These are phyloP conservation scores for Pemphredon lugubris DNA, from an alignment of 2,888 invertebrate genomes.

Conservation along the genomic window DNA sequence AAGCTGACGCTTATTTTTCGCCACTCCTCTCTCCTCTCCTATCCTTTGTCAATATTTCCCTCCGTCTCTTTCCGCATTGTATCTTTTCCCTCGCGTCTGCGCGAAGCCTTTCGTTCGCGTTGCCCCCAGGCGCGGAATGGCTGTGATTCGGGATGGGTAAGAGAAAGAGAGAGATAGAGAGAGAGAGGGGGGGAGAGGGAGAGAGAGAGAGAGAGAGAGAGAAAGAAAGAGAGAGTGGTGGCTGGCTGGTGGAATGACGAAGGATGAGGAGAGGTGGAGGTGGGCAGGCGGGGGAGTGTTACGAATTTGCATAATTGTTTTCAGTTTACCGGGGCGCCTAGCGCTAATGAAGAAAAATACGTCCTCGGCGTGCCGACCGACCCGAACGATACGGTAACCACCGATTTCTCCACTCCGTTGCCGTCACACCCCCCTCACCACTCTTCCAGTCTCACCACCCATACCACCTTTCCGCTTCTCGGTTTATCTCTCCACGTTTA, in stretches of 20 bases:
- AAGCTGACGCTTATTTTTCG: slow-evolving; percentile 17
- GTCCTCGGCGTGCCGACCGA: slow-evolving; percentile 49
- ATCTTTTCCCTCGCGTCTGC: slow-evolving; percentile 13
- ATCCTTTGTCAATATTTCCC: slow-evolving; percentile 8
- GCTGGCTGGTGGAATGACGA: slow-evolving; percentile 21
- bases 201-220: too few species aligned
- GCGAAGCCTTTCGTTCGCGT: slow-evolving; percentile 19
- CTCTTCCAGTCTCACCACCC: neutral
- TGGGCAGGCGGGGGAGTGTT: slow-evolving; percentile 28
- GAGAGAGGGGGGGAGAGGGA: too few species aligned
- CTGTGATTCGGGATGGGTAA: slow-evolving; percentile 8
- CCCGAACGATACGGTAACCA: slow-evolving; percentile 52
- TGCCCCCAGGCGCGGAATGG: slow-evolving; percentile 21
- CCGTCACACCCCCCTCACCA: neutral
- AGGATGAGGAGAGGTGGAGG: too few species aligned
- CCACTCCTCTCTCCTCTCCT: slow-evolving; percentile 25
- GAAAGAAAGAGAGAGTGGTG: too few species aligned
- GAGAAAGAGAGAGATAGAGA: too few species aligned
- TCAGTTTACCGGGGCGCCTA: slow-evolving; percentile 67
- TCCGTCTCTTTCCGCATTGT: slow-evolving; percentile 3
- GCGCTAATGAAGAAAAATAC: slow-evolving; percentile 76
- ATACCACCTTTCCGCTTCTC: too few species aligned
- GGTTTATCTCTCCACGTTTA: too few species aligned
- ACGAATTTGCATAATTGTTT: slow-evolving; percentile 77
- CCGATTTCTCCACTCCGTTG: slow-evolving; percentile 1